phyloP scores from a whole-genome alignment of 2,113 vertebrate species.

The Phyllostomus discolor region DNA sequence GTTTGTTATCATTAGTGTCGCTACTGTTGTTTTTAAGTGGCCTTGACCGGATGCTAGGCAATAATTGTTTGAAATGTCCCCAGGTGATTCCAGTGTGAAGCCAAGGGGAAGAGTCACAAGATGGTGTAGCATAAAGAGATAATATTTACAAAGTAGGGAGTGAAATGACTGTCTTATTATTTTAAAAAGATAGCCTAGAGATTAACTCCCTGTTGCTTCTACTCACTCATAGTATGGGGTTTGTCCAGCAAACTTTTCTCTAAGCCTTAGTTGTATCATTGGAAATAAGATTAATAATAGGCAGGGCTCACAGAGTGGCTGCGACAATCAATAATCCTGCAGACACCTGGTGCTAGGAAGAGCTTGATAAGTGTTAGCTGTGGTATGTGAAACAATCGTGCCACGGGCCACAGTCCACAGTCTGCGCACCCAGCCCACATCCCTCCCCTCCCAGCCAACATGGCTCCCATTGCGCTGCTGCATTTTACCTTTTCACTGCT shows the following conservation, averaged over 20 bases:
- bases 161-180: background rate
- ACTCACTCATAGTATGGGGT: background rate
- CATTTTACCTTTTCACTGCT: background rate
- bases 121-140: background rate
- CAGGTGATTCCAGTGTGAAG: background rate
- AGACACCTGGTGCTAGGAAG: accelerated
- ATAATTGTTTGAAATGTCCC: background rate
- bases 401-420: background rate
- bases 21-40: background rate
- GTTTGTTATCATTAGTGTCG: background rate
- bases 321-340: background rate
- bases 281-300: background rate
- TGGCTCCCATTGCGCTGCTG: background rate
- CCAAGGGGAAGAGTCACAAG: background rate
- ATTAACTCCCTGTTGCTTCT: background rate
- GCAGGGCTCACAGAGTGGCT: background rate
- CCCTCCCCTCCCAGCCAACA: background rate
- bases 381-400: background rate
- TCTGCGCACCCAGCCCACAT: background rate
- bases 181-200: background rate
- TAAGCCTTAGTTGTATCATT: background rate
- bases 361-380: background rate
- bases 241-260: background rate
- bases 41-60: background rate
- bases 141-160: background rate